phyloP scores from a whole-genome alignment of 2,888 invertebrate genomes.

The Platerodrilus igneus region DNA sequence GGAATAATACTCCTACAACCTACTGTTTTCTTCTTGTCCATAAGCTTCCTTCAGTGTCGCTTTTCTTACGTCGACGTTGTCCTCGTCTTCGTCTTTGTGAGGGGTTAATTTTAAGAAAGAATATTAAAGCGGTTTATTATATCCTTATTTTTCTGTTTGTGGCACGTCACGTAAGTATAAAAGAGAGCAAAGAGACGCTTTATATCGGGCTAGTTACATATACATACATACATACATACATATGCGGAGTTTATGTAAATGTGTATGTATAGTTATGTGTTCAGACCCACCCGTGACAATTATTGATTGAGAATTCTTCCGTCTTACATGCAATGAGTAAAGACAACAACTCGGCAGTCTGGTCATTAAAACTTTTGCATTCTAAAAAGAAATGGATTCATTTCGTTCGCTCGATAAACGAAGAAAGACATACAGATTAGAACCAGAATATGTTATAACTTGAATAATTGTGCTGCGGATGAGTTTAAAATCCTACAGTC shows the following conservation, averaged over 20 bases:
- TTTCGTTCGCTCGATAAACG: conserved; percentile 44
- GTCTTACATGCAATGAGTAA: conserved; percentile 46
- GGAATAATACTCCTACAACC: conserved; percentile 31
- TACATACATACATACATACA: conserved; percentile 11
- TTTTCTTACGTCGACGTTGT: too few species aligned
- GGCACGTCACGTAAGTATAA: too few species aligned
- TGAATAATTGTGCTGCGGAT: conserved; percentile 49
- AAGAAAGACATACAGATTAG: conserved; percentile 43
- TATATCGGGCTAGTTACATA: conserved; percentile 8
- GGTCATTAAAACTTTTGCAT: conserved; percentile 49
- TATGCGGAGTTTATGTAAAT: conserved; percentile 21
- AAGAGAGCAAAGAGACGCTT: conserved; percentile 13
- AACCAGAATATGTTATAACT: conserved; percentile 49
- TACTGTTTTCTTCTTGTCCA: conserved; percentile 28
- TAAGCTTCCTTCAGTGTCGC: conserved; percentile 22
- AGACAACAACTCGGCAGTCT: conserved; percentile 40
- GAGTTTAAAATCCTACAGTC: conserved; percentile 48
- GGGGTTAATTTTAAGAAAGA: conserved; percentile 21
- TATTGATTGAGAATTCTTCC: conserved; percentile 67
- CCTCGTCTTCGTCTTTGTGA: too few species aligned
- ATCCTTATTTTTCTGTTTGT: conserved; percentile 23
- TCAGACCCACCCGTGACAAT: conserved; percentile 55
- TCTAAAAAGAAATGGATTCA: conserved; percentile 47
- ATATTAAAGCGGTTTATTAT: conserved; percentile 22
- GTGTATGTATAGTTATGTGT: conserved; percentile 19